Evolutionary conservation across 2,113 vertebrate species (phyloP).

Genomic region (Puffinus mauretanicus): DNA sequence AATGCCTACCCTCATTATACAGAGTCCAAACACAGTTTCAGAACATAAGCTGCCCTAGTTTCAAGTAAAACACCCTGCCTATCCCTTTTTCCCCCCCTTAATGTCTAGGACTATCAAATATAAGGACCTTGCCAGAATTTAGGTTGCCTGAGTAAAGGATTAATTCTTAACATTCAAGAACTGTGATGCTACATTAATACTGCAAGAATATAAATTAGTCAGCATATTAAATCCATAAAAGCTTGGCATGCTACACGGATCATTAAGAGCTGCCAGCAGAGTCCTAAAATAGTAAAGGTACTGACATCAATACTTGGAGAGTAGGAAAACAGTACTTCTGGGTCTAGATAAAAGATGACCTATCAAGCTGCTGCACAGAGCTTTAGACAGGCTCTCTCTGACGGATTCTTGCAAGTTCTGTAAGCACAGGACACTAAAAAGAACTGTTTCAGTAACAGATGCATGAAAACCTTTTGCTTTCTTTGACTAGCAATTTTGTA

Average conservation of each 20-base stretch:
- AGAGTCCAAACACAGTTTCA: background rate
- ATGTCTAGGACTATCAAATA: background rate
- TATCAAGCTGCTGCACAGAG: background rate
- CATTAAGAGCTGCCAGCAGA: background rate
- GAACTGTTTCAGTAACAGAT: background rate
- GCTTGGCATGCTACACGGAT: background rate
- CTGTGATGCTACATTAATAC: background rate
- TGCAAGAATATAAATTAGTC: background rate
- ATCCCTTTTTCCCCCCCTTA: fast-evolving
- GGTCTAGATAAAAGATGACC: background rate
- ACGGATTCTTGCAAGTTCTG: background rate
- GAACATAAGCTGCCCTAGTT: background rate
- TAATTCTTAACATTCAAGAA: background rate
- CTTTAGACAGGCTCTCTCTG: background rate
- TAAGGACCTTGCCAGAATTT: background rate
- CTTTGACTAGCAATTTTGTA: background rate
- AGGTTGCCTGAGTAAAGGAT: background rate
- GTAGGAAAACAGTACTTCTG: background rate
- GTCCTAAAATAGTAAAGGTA: background rate
- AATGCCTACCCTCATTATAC: background rate
- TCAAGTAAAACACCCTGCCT: background rate
- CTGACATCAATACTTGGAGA: background rate
- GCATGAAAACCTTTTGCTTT: background rate
- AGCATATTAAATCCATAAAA: background rate
- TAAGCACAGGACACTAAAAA: background rate